phyloP scores from a whole-genome alignment of 2,888 invertebrate genomes.

The Eledone cirrhosa region DNA sequence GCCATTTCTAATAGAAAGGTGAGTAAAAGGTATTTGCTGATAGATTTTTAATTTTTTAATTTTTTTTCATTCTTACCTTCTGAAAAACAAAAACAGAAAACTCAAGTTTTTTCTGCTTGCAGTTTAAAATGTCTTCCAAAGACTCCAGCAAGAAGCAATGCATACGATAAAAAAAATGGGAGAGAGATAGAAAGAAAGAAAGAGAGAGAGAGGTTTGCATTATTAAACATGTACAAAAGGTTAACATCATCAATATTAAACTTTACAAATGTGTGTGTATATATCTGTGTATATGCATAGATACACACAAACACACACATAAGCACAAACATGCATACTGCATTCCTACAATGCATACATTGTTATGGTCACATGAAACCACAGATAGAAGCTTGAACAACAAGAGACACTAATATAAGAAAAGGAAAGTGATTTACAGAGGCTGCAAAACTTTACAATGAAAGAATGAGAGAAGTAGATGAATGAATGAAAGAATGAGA shows the following conservation, averaged over 20 bases:
- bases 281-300: too few species aligned
- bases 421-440: not conserved
- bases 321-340: too few species aligned
- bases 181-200: constrained; percentile 1
- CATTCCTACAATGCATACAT: too few species aligned
- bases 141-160: constrained; percentile 26
- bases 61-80: constrained; percentile 6
- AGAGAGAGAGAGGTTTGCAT: constrained; percentile 16
- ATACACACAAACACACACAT: too few species aligned
- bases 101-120: constrained; percentile 11
- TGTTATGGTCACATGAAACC: too few species aligned
- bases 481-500: too few species aligned
- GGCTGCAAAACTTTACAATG: not conserved
- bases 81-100: constrained; percentile 17
- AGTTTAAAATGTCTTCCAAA: constrained; percentile 21
- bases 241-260: constrained; percentile 8
- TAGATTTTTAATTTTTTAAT: too few species aligned
- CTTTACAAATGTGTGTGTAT: too few species aligned
- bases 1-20: too few species aligned
- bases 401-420: too few species aligned
- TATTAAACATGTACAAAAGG: constrained; percentile 14
- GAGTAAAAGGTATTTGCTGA: too few species aligned
- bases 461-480: not conserved
- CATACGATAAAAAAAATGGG: constrained; percentile 8
- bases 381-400: too few species aligned